Percentiles rank a stretch among this genome's conserved stretches.
phyloP scores from a whole-genome alignment of 2,113 vertebrate genomes.

The Rhea americana region DNA sequence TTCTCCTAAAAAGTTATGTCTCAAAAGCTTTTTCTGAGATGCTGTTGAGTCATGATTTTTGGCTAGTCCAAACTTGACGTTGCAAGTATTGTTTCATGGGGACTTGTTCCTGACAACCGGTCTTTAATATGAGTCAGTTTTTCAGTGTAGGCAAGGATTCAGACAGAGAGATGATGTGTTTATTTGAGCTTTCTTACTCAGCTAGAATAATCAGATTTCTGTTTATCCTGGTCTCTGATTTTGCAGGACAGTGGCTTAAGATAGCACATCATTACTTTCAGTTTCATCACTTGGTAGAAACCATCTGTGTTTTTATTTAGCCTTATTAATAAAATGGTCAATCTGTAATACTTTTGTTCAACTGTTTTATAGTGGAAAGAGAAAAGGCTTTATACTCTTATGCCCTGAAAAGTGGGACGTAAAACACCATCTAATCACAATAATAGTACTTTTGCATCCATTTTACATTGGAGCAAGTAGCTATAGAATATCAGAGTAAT shows the following conservation, averaged over 20 bases:
- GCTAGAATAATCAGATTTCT: slow-evolving; percentile 67
- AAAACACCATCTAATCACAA: neutral
- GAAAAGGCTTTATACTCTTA: neutral
- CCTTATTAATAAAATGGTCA: slow-evolving; percentile 53
- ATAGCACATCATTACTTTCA: slow-evolving; percentile 62
- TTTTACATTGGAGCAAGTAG: neutral
- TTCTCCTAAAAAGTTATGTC: neutral
- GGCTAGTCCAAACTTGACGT: neutral
- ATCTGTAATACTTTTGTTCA: slow-evolving; percentile 15
- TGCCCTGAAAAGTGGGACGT: neutral
- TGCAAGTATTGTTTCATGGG: neutral
- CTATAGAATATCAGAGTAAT: neutral
- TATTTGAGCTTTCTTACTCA: slow-evolving; percentile 46
- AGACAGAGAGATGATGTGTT: neutral
- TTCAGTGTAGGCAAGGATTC: neutral
- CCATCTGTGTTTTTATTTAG: slow-evolving; percentile 69
- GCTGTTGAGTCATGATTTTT: neutral
- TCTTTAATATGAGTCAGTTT: neutral
- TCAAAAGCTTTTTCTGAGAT: neutral
- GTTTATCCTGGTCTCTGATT: slow-evolving; percentile 60
- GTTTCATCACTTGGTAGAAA: slow-evolving; percentile 56
- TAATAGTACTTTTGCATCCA: neutral
- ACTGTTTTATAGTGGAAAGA: neutral
- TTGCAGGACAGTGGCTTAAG: slow-evolving; percentile 64
- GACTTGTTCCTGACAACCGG: neutral